These are phyloP conservation scores for Phataginus tricuspis DNA, from an alignment of 2,797 vertebrate genomes.

Conservation along the genomic window DNA sequence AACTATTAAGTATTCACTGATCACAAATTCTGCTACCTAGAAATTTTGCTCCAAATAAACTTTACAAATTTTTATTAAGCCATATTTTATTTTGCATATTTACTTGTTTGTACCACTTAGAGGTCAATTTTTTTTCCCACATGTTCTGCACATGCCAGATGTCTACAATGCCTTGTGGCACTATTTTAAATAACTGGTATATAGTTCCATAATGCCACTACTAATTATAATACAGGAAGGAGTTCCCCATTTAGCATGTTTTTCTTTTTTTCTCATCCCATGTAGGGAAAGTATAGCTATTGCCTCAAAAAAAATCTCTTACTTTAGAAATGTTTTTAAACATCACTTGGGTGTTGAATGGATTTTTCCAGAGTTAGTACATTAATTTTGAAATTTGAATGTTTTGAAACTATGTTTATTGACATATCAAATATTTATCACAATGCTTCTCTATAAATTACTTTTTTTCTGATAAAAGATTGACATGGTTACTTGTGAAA, in stretches of 20 bases:
- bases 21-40: neutral
- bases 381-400: neutral
- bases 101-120: neutral
- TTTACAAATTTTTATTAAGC: neutral
- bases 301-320: rapidly evolving
- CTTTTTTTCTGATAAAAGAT: constrained; percentile 69
- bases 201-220: neutral
- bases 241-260: neutral
- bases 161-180: neutral
- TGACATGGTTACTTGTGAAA: neutral
- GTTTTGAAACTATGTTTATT: neutral
- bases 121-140: neutral
- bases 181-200: neutral
- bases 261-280: neutral
- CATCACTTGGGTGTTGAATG: neutral
- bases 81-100: neutral
- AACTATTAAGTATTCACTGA: neutral
- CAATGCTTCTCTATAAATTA: constrained; percentile 49
- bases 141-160: neutral
- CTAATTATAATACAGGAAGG: neutral
- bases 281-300: neutral
- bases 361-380: rapidly evolving
- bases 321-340: neutral
- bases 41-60: neutral
- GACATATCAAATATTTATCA: constrained; percentile 48